Percentiles rank a stretch among this genome's conserved stretches.
These are phyloP conservation scores for Sthenelais limicola DNA, from an alignment of 2,888 invertebrate genomes.

Conservation along the genomic window DNA sequence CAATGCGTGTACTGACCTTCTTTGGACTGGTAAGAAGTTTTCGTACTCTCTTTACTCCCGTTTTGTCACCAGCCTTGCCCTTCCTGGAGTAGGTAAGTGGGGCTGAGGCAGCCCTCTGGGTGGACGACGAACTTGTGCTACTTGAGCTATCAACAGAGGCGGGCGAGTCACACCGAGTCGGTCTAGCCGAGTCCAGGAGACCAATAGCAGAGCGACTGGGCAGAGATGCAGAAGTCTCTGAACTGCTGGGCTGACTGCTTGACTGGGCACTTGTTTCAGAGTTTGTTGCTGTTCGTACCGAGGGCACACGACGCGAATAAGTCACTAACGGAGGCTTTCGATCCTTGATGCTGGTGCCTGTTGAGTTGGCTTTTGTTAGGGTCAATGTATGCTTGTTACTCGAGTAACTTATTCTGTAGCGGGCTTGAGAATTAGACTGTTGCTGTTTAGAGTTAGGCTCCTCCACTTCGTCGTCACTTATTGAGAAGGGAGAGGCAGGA, in stretches of 20 bases:
- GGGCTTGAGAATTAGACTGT: too few relatives aligned
- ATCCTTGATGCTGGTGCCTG: constrained; percentile 5
- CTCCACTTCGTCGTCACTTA: constrained; percentile 25
- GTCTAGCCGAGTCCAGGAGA: constrained; percentile 11
- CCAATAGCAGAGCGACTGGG: constrained; percentile 4
- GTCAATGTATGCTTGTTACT: neutral
- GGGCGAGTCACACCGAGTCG: constrained; percentile 9
- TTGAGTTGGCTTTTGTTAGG: constrained; percentile 14
- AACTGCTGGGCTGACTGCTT: neutral
- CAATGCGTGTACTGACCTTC: constrained; percentile 44
- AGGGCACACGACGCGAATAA: neutral
- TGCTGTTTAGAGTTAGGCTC: too few relatives aligned
- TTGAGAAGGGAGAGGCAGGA: constrained; percentile 20
- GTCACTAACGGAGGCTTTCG: constrained; percentile 33
- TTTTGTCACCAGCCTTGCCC: neutral
- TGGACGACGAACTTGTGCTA: neutral
- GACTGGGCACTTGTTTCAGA: neutral
- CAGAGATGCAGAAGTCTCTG: neutral
- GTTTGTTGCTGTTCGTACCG: neutral
- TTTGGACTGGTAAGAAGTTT: constrained; percentile 49
- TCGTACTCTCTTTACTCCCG: constrained; percentile 38
- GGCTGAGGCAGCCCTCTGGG: neutral
- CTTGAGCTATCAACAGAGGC: constrained; percentile 29
- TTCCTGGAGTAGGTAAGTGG: constrained; percentile 22
- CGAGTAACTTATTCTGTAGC: constrained; percentile 23